Evolutionary conservation across 1,140 invertebrate species (phyloP).

Genomic region (Subanguina moxae): DNA sequence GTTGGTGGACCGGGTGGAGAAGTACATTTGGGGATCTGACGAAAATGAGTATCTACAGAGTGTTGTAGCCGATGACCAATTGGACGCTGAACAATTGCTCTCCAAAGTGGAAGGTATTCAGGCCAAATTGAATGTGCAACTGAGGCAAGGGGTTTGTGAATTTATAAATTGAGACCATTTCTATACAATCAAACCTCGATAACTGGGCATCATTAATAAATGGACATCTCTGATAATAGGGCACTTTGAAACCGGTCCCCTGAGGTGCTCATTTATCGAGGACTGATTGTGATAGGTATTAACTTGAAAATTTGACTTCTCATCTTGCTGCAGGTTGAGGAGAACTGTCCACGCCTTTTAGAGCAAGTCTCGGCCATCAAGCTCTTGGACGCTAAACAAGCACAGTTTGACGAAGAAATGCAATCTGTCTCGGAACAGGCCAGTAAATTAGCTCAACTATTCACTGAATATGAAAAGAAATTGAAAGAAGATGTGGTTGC

Average conservation of each 20-base stretch:
- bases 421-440: slow-evolving; percentile 29
- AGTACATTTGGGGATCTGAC: slow-evolving; percentile 56
- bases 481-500: slow-evolving; percentile 21
- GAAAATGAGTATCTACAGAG: slow-evolving; percentile 50
- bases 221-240: background rate
- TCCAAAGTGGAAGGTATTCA: slow-evolving; percentile 40
- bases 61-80: slow-evolving; percentile 36
- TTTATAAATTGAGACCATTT: slow-evolving; percentile 10
- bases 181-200: background rate
- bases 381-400: slow-evolving; percentile 37
- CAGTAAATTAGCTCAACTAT: slow-evolving; percentile 24
- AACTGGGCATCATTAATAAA: no score
- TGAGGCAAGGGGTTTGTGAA: slow-evolving; percentile 39
- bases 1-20: slow-evolving; percentile 40
- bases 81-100: slow-evolving; percentile 37
- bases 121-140: slow-evolving; percentile 34
- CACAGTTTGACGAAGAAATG: slow-evolving; percentile 44
- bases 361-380: slow-evolving; percentile 57
- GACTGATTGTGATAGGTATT: no score
- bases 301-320: no score
- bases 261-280: background rate
- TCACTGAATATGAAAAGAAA: background rate
- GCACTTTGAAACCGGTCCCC: background rate
- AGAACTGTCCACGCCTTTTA: slow-evolving; percentile 53
- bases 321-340: slow-evolving; percentile 48